Conservation (phyloP, 2,888 invertebrate genomes). For the Adela reaumurella region DNA sequence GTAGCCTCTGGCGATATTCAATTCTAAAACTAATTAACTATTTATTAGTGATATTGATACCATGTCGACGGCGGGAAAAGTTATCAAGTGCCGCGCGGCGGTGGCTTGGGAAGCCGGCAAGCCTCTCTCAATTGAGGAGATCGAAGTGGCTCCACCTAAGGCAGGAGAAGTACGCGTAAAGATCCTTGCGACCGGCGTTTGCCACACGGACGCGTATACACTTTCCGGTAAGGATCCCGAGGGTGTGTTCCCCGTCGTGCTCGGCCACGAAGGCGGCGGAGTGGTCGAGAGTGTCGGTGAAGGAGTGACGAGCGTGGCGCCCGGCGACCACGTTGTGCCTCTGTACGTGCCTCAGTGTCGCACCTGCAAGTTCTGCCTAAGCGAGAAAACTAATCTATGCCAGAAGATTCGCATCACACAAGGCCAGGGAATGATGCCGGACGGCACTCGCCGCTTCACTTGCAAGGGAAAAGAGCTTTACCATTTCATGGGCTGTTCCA, state of each 20-base stretch:
- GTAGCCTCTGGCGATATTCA: too few relatives aligned
- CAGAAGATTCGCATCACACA: conserved; percentile 85
- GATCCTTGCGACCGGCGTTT: conserved; percentile 76
- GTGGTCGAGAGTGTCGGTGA: conserved; percentile 96
- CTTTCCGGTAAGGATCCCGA: conserved; percentile 86
- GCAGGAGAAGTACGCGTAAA: conserved; percentile 87
- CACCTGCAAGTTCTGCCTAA: conserved; percentile 94
- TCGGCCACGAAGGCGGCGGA: conserved; percentile 96
- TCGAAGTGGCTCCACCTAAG: conserved; percentile 92
- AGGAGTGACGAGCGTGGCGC: conserved; percentile 80
- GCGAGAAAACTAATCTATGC: conserved; percentile 95
- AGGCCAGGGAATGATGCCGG: conserved; percentile 88
- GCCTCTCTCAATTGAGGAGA: conserved; percentile 83
- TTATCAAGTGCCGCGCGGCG: conserved; percentile 90
- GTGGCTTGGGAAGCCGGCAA: conserved; percentile 95
- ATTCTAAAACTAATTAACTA: too few relatives aligned
- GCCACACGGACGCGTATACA: conserved; percentile 93
- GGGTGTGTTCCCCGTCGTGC: conserved; percentile 85
- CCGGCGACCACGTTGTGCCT: conserved; percentile 97
- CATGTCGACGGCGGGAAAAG: conserved; percentile 55
- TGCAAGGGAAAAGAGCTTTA: conserved; percentile 71
- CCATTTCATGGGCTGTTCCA: conserved; percentile 97
- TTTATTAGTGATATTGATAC: too few relatives aligned
- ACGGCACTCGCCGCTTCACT: conserved; percentile 83
- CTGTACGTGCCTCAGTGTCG: conserved; percentile 95